These are phyloP conservation scores for rabbit (Oryctolagus cuniculus) DNA, from an alignment of 2,113 vertebrate genomes.

Conservation along the genomic window mOryCun1.1 NC_091437.1:55694001-55694500, in stretches of 20 bases:
- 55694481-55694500: not conserved
- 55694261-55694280: not conserved
- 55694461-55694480: constrained; percentile 25
- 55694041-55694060: not conserved
- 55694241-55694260: not conserved
- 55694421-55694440: not conserved
- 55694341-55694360: not conserved
- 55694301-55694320: not conserved
- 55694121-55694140: fast-evolving
- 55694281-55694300: not conserved
- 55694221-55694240: not conserved
- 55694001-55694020: not conserved
- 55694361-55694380: not conserved
- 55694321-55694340: not conserved
- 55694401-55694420: not conserved
- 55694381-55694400: not conserved
- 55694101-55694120: no score
- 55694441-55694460: not conserved
- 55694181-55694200: not conserved
- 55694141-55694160: not conserved
- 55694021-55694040: not conserved
- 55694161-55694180: fast-evolving
- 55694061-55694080: not conserved
- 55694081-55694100: not conserved
- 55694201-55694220: not conserved